These are phyloP conservation scores for Crocidura indochinensis DNA, from an alignment of 2,797 vertebrate genomes.

Conservation along the genomic window DNA sequence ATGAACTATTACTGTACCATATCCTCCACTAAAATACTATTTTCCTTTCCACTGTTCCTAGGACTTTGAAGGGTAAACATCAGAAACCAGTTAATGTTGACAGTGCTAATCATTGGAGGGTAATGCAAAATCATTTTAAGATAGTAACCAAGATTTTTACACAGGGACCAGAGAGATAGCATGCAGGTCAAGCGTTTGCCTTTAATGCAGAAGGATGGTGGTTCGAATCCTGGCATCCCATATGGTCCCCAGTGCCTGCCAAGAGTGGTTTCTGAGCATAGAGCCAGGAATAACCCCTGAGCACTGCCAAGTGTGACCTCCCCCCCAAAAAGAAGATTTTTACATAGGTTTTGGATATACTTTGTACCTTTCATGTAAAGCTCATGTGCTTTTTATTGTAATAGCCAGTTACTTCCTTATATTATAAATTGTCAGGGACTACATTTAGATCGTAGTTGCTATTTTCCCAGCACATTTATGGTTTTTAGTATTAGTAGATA, in stretches of 20 bases:
- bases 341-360: not conserved
- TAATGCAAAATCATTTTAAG: not conserved
- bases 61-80: not conserved
- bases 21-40: no score
- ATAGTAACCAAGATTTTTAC: not conserved
- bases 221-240: no score
- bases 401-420: not conserved
- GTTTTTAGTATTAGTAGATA: not conserved
- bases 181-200: no score
- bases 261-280: no score
- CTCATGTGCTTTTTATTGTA: not conserved
- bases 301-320: no score
- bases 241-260: no score
- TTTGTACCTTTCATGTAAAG: not conserved
- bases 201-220: no score
- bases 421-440: not conserved
- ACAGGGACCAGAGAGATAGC: no score
- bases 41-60: no score
- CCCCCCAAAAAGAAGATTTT: no score
- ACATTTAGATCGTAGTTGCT: not conserved
- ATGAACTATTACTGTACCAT: no score
- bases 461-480: not conserved
- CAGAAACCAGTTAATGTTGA: not conserved
- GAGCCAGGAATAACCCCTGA: no score
- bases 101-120: not conserved